Conservation (phyloP, 2,888 invertebrate genomes). For the Disparrhopalites patrizii region DNA sequence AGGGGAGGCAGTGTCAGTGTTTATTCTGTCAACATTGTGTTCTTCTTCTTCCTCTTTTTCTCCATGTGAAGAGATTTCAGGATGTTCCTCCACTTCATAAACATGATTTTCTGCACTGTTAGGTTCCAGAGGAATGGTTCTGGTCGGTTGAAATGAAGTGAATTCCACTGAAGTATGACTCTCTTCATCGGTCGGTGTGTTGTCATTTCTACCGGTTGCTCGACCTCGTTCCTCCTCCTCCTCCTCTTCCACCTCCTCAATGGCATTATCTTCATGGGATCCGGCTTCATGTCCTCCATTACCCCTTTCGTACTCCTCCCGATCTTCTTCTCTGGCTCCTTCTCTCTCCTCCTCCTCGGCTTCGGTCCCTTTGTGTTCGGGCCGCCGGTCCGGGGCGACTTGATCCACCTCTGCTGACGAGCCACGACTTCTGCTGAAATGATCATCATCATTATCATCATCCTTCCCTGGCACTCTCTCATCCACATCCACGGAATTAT, state of each 20-base stretch:
- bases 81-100: slow-evolving; percentile 6
- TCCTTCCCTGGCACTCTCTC: not conserved
- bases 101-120: slow-evolving; percentile 23
- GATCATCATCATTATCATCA: too few species aligned
- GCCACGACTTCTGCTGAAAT: not conserved
- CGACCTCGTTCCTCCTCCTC: not conserved
- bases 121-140: slow-evolving; percentile 7
- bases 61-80: too few species aligned
- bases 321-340: not conserved
- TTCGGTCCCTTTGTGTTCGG: not conserved
- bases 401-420: not conserved
- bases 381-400: too few species aligned
- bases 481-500: not conserved
- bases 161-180: not conserved
- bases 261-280: slow-evolving; percentile 5
- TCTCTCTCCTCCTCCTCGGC: slow-evolving; percentile 5
- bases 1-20: not conserved
- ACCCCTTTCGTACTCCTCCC: not conserved
- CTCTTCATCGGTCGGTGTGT: not conserved
- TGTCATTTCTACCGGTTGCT: not conserved
- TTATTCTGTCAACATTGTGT: slow-evolving; percentile 9
- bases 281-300: not conserved
- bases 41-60: slow-evolving; percentile 13
- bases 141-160: slow-evolving; percentile 1
- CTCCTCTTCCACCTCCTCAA: slow-evolving; percentile 8